These are phyloP conservation scores for Cephus spinipes DNA, from an alignment of 2,888 invertebrate genomes.

Conservation along the genomic window DNA sequence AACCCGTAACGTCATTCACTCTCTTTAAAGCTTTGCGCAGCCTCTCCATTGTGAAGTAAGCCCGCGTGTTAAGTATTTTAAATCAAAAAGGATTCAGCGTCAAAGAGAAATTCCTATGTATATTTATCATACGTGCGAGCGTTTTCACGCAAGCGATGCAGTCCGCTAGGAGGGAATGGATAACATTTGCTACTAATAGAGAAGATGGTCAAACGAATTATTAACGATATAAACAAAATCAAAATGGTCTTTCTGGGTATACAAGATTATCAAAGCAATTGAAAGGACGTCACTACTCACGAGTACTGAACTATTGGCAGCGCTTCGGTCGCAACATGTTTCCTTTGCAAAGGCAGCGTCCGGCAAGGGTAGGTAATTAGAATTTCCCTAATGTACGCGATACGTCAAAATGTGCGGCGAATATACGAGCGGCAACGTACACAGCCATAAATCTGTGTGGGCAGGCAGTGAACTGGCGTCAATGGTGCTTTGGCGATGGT, in stretches of 20 bases:
- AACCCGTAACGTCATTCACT: not conserved
- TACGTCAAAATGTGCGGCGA: slow-evolving; percentile 51
- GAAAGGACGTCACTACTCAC: not conserved
- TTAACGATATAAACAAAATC: not conserved
- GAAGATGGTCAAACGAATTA: not conserved
- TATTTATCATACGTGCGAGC: too few relatives aligned
- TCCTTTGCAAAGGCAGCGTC: slow-evolving; percentile 2
- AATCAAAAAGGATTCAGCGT: not conserved
- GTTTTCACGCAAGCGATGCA: not conserved
- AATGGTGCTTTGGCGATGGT: slow-evolving; percentile 57
- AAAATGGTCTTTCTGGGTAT: not conserved
- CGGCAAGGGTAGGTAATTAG: slow-evolving; percentile 44
- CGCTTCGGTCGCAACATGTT: slow-evolving; percentile 7
- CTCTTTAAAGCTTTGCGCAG: not conserved
- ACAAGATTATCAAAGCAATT: not conserved
- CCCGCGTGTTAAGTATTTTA: not conserved
- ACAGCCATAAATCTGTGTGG: slow-evolving; percentile 60
- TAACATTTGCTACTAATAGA: not conserved
- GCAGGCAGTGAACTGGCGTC: slow-evolving; percentile 62
- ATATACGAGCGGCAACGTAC: slow-evolving; percentile 48
- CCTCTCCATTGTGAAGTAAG: not conserved
- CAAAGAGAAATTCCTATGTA: not conserved
- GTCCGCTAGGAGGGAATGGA: not conserved
- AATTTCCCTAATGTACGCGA: slow-evolving; percentile 52
- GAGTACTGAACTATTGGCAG: not conserved